Percentiles rank a stretch among this genome's conserved stretches.
Evolutionary conservation across 1,140 invertebrate genomes (phyloP).

Genomic region (Diorhabda elongata): DNA sequence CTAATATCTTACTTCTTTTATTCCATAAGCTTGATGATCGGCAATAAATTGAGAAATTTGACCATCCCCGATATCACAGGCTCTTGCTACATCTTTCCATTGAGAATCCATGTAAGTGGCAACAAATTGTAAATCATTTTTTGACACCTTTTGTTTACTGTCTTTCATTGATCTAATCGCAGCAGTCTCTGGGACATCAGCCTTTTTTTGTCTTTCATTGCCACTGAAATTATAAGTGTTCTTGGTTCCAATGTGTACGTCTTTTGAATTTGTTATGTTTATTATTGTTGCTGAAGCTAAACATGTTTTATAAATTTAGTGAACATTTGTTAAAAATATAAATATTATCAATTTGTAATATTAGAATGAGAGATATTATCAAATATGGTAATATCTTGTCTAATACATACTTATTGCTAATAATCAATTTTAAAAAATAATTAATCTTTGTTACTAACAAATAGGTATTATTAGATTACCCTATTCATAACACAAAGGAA

Average conservation of each 20-base stretch:
- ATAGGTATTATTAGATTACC: too few relatives aligned
- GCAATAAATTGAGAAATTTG: conserved; percentile 16
- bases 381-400: too few relatives aligned
- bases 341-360: too few relatives aligned
- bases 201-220: conserved; percentile 13
- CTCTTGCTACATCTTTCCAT: conserved; percentile 18
- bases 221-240: conserved; percentile 9
- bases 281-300: conserved; percentile 5
- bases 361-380: too few relatives aligned
- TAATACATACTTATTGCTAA: too few relatives aligned
- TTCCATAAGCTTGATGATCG: conserved; percentile 9
- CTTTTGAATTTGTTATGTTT: conserved; percentile 12
- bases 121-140: conserved; percentile 15
- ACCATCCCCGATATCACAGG: conserved; percentile 6
- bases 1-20: conserved; percentile 12
- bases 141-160: not conserved
- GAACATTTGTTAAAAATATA: too few relatives aligned
- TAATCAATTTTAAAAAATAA: too few relatives aligned
- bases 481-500: too few relatives aligned
- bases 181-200: conserved; percentile 13
- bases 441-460: too few relatives aligned
- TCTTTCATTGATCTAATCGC: conserved; percentile 14
- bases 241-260: conserved; percentile 12
- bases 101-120: conserved; percentile 12
- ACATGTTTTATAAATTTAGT: not conserved